phyloP scores from a whole-genome alignment of 2,113 vertebrate genomes.

The Guaruba guarouba region DNA sequence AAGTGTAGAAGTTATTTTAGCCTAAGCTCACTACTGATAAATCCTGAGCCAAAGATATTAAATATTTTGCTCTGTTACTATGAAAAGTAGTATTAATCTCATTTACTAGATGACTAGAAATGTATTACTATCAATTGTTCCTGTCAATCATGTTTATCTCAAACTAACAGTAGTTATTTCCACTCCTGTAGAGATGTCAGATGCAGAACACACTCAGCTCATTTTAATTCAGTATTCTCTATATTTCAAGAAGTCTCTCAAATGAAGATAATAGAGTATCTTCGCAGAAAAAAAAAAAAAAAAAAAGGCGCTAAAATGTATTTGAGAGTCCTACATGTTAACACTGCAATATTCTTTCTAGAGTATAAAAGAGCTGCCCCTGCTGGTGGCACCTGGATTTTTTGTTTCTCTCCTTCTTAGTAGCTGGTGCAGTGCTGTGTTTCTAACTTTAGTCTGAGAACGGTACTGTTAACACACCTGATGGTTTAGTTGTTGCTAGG shows the following conservation, averaged over 20 bases:
- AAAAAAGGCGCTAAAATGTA: not conserved
- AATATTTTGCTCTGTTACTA: not conserved
- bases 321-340: not conserved
- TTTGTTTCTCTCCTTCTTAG: not conserved
- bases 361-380: not conserved
- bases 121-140: not conserved
- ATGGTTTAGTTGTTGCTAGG: not conserved
- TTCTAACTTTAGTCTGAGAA: not conserved
- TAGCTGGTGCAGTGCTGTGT: not conserved
- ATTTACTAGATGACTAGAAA: not conserved
- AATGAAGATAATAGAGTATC: not conserved
- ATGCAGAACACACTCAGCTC: not conserved
- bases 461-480: not conserved
- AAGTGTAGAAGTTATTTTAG: not conserved
- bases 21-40: not conserved
- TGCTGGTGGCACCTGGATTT: not conserved
- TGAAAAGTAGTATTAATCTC: not conserved
- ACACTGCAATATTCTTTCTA: not conserved
- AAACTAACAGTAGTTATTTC: slow-evolving; percentile 18
- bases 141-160: not conserved
- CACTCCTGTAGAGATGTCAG: not conserved
- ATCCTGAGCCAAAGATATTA: not conserved
- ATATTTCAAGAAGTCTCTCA: not conserved
- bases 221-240: not conserved
- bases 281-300: not conserved